A percentile compares a stretch with the other conserved stretches of the same genome.
phyloP scores from a whole-genome alignment of 2,888 invertebrate genomes.

The Torymus tubicola region DNA sequence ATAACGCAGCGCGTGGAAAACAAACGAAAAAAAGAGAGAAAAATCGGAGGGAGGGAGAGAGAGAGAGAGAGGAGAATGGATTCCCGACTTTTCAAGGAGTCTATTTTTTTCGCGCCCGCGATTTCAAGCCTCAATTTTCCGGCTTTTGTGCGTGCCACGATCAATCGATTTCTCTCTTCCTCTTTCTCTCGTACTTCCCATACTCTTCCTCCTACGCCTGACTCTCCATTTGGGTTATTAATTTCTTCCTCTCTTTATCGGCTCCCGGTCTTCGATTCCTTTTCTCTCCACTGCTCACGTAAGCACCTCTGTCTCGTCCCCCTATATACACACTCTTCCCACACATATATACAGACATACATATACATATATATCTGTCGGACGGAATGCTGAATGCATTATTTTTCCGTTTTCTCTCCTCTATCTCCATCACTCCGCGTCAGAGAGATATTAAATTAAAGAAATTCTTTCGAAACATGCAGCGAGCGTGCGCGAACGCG shows the following conservation, averaged over 20 bases:
- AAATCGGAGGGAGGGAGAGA: neutral
- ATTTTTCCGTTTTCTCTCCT: neutral
- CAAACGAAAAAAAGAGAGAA: neutral
- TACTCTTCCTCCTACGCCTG: neutral
- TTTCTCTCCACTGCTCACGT: slow-evolving; percentile 7
- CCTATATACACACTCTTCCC: neutral
- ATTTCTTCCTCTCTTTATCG: slow-evolving; percentile 21
- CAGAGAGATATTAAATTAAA: slow-evolving; percentile 54
- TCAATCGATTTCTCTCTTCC: slow-evolving; percentile 7
- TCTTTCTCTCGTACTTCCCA: neutral
- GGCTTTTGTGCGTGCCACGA: slow-evolving; percentile 29
- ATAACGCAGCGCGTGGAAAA: neutral
- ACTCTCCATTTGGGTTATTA: slow-evolving; percentile 16
- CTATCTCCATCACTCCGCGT: neutral
- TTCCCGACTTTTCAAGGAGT: slow-evolving; percentile 54
- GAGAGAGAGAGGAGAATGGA: slow-evolving; percentile 6
- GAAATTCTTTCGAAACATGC: slow-evolving; percentile 51
- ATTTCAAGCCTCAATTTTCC: slow-evolving; percentile 35
- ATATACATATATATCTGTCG: neutral
- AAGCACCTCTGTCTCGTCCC: slow-evolving; percentile 18
- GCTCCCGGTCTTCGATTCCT: neutral
- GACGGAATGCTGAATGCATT: neutral
- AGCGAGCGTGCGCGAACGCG: neutral
- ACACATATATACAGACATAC: no score
- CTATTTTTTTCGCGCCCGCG: slow-evolving; percentile 39